Conservation (phyloP, 2,888 invertebrate species). For the Reticulitermes lucifugus region DNA sequence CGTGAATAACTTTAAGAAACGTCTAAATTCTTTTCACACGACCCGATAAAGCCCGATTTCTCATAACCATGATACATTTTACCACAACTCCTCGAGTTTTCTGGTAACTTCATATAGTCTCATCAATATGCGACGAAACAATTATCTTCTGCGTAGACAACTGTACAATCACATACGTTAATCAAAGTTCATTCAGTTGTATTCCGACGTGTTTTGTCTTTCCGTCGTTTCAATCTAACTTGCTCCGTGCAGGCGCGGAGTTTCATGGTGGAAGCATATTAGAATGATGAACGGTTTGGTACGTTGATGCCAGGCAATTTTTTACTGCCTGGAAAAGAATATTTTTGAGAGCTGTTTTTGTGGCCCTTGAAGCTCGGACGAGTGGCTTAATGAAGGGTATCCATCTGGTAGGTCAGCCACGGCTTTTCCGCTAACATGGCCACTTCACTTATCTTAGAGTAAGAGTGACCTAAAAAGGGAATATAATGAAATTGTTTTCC, state of each 20-base stretch:
- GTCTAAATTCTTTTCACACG: no score
- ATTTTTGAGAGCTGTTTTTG: constrained; percentile 42
- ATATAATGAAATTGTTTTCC: neutral
- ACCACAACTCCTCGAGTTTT: no score
- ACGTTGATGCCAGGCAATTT: constrained; percentile 24
- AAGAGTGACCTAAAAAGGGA: neutral
- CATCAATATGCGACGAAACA: no score
- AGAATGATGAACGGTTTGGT: constrained; percentile 12
- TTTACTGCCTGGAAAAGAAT: constrained; percentile 37
- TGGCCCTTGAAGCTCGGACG: constrained; percentile 39
- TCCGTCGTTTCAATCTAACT: neutral
- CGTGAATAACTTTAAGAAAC: no score
- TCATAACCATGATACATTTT: no score
- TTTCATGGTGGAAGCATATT: neutral
- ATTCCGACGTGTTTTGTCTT: neutral
- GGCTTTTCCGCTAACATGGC: neutral
- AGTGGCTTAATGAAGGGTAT: constrained; percentile 43
- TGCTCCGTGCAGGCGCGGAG: neutral
- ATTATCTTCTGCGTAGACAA: no score
- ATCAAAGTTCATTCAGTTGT: neutral
- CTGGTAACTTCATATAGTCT: no score
- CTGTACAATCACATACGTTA: neutral
- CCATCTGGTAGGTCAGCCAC: constrained; percentile 32
- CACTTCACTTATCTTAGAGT: no score
- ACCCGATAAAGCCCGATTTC: no score